Percentiles rank a stretch among this genome's conserved stretches.
phyloP scores from a whole-genome alignment of 1,140 invertebrate genomes.

The Eubasilissa regina region DNA sequence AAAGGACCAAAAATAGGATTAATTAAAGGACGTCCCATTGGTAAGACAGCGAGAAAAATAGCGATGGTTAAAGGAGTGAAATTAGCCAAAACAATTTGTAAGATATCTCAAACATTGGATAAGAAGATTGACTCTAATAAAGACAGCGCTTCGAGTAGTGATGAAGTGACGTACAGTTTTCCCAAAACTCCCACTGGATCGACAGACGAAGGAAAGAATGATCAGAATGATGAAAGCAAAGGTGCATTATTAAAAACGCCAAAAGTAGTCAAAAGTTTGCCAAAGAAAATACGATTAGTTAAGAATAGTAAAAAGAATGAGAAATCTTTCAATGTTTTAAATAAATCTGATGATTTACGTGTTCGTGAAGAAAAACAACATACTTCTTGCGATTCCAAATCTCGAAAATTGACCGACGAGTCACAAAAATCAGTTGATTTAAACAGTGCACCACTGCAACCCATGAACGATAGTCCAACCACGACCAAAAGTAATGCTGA shows the following conservation, averaged over 20 bases:
- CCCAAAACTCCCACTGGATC: constrained; percentile 15
- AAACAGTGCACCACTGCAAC: background rate
- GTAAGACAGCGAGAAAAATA: constrained; percentile 37
- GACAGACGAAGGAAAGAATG: background rate
- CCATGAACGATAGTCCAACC: no score
- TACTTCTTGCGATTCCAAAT: background rate
- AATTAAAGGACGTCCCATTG: constrained; percentile 15
- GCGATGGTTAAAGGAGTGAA: constrained; percentile 32
- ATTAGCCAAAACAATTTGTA: constrained; percentile 33
- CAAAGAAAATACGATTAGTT: constrained; percentile 52
- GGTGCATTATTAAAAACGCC: constrained; percentile 43
- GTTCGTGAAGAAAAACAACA: background rate
- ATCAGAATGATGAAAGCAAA: constrained; percentile 24
- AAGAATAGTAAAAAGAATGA: constrained; percentile 31
- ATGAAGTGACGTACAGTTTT: constrained; percentile 46
- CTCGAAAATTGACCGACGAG: background rate
- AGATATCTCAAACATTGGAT: background rate
- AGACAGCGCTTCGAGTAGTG: constrained; percentile 36
- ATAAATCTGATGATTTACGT: constrained; percentile 15
- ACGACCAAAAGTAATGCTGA: no score
- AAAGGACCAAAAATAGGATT: constrained; percentile 37
- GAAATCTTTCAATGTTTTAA: background rate
- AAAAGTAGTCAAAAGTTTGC: constrained; percentile 47
- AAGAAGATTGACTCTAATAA: constrained; percentile 26
- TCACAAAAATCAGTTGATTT: background rate